A percentile compares a stretch with the other conserved stretches of the same genome.
Conservation (phyloP, 2,888 invertebrate species). For the Opisthograptis luteolata region DNA sequence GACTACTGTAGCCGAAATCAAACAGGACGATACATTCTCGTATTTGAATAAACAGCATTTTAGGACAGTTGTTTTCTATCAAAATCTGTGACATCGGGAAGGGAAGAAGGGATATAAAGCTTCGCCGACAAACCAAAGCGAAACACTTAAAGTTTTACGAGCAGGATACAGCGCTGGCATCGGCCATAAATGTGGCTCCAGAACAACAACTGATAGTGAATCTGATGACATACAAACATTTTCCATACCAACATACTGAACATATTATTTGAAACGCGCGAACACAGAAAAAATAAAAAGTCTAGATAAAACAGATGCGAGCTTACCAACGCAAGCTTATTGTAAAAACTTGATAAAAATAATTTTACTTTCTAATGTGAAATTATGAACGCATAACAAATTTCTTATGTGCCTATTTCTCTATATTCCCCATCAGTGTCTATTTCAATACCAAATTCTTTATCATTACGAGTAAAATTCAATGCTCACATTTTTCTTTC, state of each 20-base stretch:
- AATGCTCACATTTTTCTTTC: too few relatives aligned
- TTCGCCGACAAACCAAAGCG: slow-evolving; percentile 42
- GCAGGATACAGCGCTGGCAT: slow-evolving; percentile 45
- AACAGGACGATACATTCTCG: background rate
- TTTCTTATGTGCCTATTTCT: too few relatives aligned
- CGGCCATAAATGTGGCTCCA: slow-evolving; percentile 33
- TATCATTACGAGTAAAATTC: too few relatives aligned
- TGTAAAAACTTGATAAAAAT: too few relatives aligned
- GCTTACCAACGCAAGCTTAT: too few relatives aligned
- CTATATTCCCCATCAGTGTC: too few relatives aligned
- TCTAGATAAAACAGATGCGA: too few relatives aligned
- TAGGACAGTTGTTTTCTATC: slow-evolving; percentile 21
- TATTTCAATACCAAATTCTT: too few relatives aligned
- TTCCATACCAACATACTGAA: background rate
- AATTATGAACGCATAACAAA: too few relatives aligned
- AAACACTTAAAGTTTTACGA: slow-evolving; percentile 54
- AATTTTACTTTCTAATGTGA: too few relatives aligned
- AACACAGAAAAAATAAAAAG: background rate
- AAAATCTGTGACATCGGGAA: slow-evolving; percentile 16
- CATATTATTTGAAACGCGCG: background rate
- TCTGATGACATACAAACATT: slow-evolving; percentile 18
- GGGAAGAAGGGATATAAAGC: slow-evolving; percentile 34
- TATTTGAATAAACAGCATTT: background rate
- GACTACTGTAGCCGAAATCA: background rate
- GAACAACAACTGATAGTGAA: slow-evolving; percentile 25